Percentiles rank a stretch among this genome's conserved stretches.
Conservation (phyloP, 2,888 invertebrate genomes). For the Sarcophaga caerulescens region DNA sequence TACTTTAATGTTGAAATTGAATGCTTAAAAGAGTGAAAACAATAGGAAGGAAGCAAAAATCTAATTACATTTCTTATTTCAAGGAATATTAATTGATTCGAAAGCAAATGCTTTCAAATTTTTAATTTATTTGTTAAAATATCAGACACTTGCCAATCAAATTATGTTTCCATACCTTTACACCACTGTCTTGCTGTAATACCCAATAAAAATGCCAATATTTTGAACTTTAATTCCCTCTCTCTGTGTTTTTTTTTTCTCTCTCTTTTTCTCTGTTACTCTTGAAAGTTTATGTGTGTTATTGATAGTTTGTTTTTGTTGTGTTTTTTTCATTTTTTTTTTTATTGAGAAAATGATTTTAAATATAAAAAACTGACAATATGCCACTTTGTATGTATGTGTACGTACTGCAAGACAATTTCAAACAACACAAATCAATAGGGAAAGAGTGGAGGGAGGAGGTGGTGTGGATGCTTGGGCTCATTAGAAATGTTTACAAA, state of each 20-base stretch:
- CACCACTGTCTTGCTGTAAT: constrained; percentile 21
- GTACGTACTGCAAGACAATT: neutral
- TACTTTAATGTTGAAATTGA: constrained; percentile 9
- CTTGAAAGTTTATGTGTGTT: constrained; percentile 32
- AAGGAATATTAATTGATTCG: too few relatives aligned
- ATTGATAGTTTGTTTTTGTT: constrained; percentile 45
- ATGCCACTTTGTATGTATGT: neutral
- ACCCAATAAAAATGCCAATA: constrained; percentile 64
- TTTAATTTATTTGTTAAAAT: neutral
- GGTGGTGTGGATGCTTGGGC: too few relatives aligned
- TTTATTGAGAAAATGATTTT: neutral
- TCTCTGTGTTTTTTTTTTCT: neutral
- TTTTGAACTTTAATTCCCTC: constrained; percentile 47
- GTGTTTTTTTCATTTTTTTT: constrained; percentile 33
- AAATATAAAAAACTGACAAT: constrained; percentile 44
- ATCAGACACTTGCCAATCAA: neutral
- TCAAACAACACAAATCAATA: neutral
- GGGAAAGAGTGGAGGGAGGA: neutral
- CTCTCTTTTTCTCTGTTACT: neutral
- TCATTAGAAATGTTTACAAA: too few relatives aligned
- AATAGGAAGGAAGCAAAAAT: too few relatives aligned
- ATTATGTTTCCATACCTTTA: constrained; percentile 43
- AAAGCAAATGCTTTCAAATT: neutral
- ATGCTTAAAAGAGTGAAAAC: neutral
- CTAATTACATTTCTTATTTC: too few relatives aligned